Evolutionary conservation across 53 echinoderm and acorn worm genomes (phyloP).

Genomic region (Temnopleurus reevesii): DNA sequence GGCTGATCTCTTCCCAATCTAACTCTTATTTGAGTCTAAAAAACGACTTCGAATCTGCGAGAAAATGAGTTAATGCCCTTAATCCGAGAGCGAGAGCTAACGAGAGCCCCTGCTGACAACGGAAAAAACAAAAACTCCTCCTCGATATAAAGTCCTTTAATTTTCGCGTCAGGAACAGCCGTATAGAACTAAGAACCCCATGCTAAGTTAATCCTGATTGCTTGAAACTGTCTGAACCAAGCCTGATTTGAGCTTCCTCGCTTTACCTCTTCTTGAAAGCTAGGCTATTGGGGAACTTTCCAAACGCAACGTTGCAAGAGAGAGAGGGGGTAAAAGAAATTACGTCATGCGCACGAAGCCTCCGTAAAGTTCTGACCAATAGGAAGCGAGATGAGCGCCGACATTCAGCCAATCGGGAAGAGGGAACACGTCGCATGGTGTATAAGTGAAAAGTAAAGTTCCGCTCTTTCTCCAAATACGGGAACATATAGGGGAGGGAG

Average conservation of each 20-base stretch:
- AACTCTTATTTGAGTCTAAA: neutral
- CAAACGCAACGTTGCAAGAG: neutral
- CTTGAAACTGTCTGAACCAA: neutral
- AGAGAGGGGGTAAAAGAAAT: neutral
- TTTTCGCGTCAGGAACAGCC: neutral
- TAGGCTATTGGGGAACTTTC: too few species aligned
- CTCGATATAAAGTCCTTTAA: too few species aligned
- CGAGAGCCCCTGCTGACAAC: neutral
- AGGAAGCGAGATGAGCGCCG: neutral
- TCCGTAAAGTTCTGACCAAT: neutral
- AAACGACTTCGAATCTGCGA: neutral
- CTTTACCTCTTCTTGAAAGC: neutral
- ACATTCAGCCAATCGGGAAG: neutral
- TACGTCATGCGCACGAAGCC: neutral
- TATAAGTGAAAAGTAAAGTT: neutral
- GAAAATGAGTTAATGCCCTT: conserved; percentile 9
- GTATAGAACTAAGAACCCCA: neutral
- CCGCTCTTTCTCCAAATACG: too few species aligned
- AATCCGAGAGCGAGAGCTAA: conserved; percentile 14
- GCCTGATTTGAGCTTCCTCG: neutral
- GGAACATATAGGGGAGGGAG: too few species aligned
- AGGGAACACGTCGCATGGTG: neutral
- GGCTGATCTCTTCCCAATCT: neutral
- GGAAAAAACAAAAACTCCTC: neutral
- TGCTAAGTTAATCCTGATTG: neutral